Evolutionary conservation across 2,888 invertebrate species (phyloP).

Genomic region (Tribolium freemani): DNA sequence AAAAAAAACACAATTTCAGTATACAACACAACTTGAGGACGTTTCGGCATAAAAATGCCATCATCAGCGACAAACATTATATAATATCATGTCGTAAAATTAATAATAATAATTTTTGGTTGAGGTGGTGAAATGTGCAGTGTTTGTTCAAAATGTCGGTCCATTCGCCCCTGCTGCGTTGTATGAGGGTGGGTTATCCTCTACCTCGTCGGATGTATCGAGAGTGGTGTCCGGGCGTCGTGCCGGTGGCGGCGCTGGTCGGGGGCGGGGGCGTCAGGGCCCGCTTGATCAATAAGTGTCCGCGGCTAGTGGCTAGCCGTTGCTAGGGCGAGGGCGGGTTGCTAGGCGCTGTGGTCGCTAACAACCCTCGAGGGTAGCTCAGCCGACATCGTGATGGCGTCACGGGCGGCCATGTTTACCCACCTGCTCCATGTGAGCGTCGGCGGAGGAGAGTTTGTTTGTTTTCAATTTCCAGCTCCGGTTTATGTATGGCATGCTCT

Average conservation of each 20-base stretch:
- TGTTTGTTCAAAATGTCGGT: conserved; percentile 24
- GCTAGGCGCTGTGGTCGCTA: conserved; percentile 71
- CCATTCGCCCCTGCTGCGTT: conserved; percentile 12
- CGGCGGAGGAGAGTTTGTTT: conserved; percentile 48
- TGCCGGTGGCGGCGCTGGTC: conserved; percentile 40
- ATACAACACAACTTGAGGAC: too few relatives aligned
- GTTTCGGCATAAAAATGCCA: too few relatives aligned
- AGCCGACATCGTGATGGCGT: conserved; percentile 66
- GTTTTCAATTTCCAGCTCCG: conserved; percentile 46
- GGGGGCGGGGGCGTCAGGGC: conserved; percentile 48
- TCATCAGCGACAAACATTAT: too few relatives aligned
- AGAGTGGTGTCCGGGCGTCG: conserved; percentile 54
- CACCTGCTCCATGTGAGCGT: conserved; percentile 61
- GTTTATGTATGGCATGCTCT: conserved; percentile 39
- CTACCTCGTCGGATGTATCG: conserved; percentile 56
- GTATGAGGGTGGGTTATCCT: conserved; percentile 39
- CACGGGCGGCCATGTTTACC: conserved; percentile 69
- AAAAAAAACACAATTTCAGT: too few relatives aligned
- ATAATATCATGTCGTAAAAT: too few relatives aligned
- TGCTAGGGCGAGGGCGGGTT: conserved; percentile 71
- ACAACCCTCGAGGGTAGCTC: conserved; percentile 69
- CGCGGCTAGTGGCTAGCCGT: conserved; percentile 71
- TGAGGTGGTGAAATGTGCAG: not conserved
- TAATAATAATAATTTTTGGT: not conserved
- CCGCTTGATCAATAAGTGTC: conserved; percentile 70